Percentiles rank a stretch among this genome's conserved stretches.
Conservation (phyloP, 2,888 invertebrate genomes). For the Drosophila parthenogenetica region DNA sequence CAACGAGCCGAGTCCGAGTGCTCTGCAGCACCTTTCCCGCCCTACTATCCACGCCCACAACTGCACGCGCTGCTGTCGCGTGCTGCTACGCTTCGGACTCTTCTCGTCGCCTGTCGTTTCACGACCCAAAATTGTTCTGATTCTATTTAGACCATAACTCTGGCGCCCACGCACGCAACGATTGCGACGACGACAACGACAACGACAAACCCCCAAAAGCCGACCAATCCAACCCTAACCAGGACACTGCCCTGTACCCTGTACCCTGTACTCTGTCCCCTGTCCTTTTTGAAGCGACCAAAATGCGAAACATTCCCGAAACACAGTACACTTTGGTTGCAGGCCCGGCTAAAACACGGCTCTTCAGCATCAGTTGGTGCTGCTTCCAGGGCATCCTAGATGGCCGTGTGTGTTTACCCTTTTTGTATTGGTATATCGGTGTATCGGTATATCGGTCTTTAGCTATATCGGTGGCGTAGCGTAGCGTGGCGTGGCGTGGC, state of each 20-base stretch:
- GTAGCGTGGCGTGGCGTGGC: too few species aligned
- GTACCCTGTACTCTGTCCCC: background rate
- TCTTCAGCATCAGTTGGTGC: too few species aligned
- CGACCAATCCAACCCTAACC: conserved; percentile 14
- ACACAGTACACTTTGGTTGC: background rate
- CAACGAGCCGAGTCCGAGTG: conserved; percentile 38
- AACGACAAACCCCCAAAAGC: background rate
- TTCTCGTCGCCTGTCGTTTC: conserved; percentile 15
- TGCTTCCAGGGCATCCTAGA: conserved; percentile 30
- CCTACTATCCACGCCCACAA: background rate
- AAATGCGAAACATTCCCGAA: conserved; percentile 22
- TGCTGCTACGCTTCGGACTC: conserved; percentile 30
- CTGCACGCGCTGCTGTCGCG: conserved; percentile 1
- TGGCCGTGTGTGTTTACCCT: conserved; percentile 42
- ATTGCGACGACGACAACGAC: conserved; percentile 10
- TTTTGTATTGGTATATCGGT: conserved; percentile 39
- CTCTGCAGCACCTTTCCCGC: background rate
- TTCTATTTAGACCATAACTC: conserved; percentile 73
- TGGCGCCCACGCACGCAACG: conserved; percentile 39
- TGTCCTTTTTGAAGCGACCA: conserved; percentile 19
- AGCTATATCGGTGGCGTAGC: conserved; percentile 31
- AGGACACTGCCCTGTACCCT: background rate
- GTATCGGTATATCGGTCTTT: conserved; percentile 42
- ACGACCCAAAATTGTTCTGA: conserved; percentile 53
- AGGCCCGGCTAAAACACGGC: conserved; percentile 10